Evolutionary conservation across 2,888 invertebrate species (phyloP).

Genomic region (Ectropis crepuscularia): DNA sequence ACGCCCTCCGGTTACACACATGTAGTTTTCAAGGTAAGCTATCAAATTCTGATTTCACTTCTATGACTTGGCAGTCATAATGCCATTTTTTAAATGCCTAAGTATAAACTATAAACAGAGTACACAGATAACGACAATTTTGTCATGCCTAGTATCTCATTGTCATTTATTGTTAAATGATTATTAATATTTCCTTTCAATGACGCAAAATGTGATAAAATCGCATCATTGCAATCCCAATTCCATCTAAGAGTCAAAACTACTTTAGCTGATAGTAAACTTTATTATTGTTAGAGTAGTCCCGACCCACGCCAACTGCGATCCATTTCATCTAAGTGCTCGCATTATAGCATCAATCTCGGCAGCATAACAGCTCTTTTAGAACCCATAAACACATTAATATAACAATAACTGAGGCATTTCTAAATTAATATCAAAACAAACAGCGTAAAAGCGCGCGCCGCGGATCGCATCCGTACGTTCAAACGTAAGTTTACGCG

Average conservation of each 20-base stretch:
- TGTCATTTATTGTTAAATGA: no score
- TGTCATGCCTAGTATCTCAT: no score
- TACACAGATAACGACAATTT: not conserved
- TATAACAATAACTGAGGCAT: constrained; percentile 55
- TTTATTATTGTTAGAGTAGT: constrained; percentile 25
- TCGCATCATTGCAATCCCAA: not conserved
- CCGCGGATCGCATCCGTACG: constrained; percentile 49
- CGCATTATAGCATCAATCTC: constrained; percentile 41
- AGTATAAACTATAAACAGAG: no score
- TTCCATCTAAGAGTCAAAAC: constrained; percentile 19
- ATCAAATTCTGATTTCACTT: no score
- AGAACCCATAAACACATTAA: constrained; percentile 54
- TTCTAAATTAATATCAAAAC: constrained; percentile 60
- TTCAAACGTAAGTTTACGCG: constrained; percentile 42
- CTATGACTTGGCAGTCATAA: no score
- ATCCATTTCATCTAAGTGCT: constrained; percentile 38
- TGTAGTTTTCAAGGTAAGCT: no score
- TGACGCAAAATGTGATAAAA: not conserved
- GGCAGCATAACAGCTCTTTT: constrained; percentile 43
- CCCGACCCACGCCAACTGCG: constrained; percentile 30
- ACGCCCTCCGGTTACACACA: no score
- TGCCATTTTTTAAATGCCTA: no score
- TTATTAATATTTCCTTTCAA: no score
- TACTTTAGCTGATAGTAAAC: constrained; percentile 21
- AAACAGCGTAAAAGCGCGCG: constrained; percentile 53